Conservation (phyloP, 35 echinoderm and acorn worm species). For the Patiria miniata region DNA sequence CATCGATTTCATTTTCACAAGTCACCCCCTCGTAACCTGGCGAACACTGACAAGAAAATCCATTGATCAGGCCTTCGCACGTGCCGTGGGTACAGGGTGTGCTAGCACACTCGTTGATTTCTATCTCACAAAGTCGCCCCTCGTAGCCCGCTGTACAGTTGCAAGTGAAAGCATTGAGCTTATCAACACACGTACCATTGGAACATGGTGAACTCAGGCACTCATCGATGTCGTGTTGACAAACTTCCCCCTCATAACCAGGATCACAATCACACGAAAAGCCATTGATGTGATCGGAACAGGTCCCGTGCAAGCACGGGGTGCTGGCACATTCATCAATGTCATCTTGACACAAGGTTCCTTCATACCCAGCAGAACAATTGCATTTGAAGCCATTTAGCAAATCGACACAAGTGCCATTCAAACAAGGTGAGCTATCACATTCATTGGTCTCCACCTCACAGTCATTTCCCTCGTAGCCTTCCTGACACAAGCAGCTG, state of each 20-base stretch:
- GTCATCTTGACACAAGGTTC: slow-evolving; percentile 56
- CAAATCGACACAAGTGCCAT: slow-evolving; percentile 74
- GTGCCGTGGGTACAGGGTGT: slow-evolving; percentile 66
- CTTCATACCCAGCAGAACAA: slow-evolving; percentile 75
- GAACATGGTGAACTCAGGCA: slow-evolving; percentile 47
- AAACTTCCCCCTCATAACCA: slow-evolving; percentile 38
- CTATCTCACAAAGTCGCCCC: slow-evolving; percentile 44
- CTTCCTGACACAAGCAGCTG: slow-evolving; percentile 43
- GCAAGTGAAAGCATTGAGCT: slow-evolving; percentile 46
- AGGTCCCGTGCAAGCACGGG: slow-evolving; percentile 71
- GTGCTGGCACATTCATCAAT: slow-evolving; percentile 77
- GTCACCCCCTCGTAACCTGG: slow-evolving; percentile 28
- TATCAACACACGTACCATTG: slow-evolving; percentile 68
- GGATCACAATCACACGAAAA: slow-evolving; percentile 15
- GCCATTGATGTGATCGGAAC: slow-evolving; percentile 35
- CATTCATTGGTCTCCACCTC: slow-evolving; percentile 54
- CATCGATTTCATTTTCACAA: slow-evolving; percentile 69
- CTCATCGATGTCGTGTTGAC: slow-evolving; percentile 62
- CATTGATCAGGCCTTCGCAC: slow-evolving; percentile 47
- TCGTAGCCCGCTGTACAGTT: slow-evolving; percentile 21
- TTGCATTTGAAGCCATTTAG: slow-evolving; percentile 56
- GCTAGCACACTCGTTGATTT: slow-evolving; percentile 78
- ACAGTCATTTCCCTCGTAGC: slow-evolving; percentile 60
- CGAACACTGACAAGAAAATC: slow-evolving; percentile 18
- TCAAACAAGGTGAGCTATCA: slow-evolving; percentile 44